These are phyloP conservation scores for Toxostoma redivivum DNA, from an alignment of 2,113 vertebrate species.

Conservation along the genomic window DNA sequence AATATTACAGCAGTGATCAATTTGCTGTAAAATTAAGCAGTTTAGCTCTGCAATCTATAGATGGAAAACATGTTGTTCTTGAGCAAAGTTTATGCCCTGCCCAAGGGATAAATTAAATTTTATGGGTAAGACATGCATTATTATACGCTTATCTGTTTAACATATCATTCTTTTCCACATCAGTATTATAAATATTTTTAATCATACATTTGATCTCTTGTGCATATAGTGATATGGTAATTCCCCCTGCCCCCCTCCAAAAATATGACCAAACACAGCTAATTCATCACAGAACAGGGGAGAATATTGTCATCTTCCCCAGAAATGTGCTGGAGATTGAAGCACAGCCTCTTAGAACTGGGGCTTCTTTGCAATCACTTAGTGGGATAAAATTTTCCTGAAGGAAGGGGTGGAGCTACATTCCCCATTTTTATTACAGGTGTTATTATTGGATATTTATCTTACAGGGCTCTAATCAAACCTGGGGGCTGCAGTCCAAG, in stretches of 20 bases:
- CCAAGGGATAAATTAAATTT: conserved; percentile 79
- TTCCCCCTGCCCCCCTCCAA: conserved; percentile 53
- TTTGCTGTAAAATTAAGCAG: conserved; percentile 78
- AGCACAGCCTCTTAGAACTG: conserved; percentile 10
- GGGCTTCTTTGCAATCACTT: not conserved
- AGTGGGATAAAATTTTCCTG: conserved; percentile 14
- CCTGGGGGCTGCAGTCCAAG: not conserved
- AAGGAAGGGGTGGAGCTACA: not conserved
- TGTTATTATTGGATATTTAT: not conserved
- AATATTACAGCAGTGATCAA: conserved; percentile 81
- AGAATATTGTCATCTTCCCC: conserved; percentile 51
- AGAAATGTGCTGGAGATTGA: conserved; percentile 36
- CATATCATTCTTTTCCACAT: conserved; percentile 76
- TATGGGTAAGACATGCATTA: conserved; percentile 79
- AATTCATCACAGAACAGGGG: conserved; percentile 64
- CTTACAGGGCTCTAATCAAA: not conserved
- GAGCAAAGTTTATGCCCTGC: conserved; percentile 75
- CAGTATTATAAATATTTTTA: conserved; percentile 78
- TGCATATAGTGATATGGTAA: conserved; percentile 62
- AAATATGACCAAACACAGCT: conserved; percentile 49
- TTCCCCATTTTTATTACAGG: not conserved
- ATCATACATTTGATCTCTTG: conserved; percentile 73
- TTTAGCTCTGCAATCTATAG: conserved; percentile 78
- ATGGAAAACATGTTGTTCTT: conserved; percentile 73
- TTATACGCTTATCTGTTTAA: conserved; percentile 77